Base-by-base conservation (phyloP, 2,113 vertebrate species). In the Limnothrissa miodon region DNA sequence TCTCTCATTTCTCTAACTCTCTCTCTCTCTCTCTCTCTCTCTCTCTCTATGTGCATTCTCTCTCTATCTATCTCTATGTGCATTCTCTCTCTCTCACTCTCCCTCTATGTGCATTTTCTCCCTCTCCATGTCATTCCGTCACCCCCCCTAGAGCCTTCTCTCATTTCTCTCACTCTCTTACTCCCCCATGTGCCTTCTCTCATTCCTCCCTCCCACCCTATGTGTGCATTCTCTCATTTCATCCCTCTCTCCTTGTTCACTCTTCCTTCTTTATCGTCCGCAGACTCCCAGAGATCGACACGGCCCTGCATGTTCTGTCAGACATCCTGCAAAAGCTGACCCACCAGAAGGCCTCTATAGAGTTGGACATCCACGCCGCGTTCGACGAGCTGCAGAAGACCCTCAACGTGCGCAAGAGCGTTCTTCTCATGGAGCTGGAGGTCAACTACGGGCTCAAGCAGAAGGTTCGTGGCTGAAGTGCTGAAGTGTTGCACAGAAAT, bases 361-460 rank as follows among this genome's bases (percentile, higher is more conserved):
- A 99, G 89, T 96, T 96, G 9, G 96, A 96, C 90, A 97, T 99
- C 91, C 98, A 98, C 80, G 90, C 93, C 3, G 97, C 97, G 45
- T 99, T 99, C 62, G 97, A 97, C 78, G 97, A 99, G 89, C 91
- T 99, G 81, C 97, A 99, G 94, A 99, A 99, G 92, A 98, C 97
- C 1, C 90, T 99, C 85, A 98, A 98, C 19, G 97, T 99, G 80
- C 95, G 98, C 81, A 99, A 99, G 92, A 99, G 97, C 0, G 97
- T 99, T 81, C 92, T 99, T 86, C 96, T 99, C 0, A 99, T 99
- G 98, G 98, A 99, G 88, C 94, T 99, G 89, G 98, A 99, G 91
- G 98, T 99, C 90, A 99, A 97, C 95, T 99, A 98, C 23, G 97
- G 97, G 82, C 96, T 99, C 90, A 99, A 99, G 93, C 97, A 99